These are phyloP conservation scores for Batillaria attramentaria DNA, from an alignment of 1,140 invertebrate genomes.

Conservation along the genomic window DNA sequence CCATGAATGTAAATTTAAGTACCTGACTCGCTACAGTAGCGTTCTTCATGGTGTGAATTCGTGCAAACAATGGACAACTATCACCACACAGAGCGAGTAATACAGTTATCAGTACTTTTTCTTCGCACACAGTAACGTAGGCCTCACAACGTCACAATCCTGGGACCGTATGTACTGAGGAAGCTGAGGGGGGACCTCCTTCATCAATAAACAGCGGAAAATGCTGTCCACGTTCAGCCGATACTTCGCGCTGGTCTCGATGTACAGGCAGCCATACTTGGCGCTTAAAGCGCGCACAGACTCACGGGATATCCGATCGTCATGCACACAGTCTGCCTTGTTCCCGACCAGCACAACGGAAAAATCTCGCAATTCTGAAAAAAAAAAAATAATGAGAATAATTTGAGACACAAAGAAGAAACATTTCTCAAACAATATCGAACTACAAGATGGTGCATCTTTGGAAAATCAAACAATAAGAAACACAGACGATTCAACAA, in stretches of 20 bases:
- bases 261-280: slow-evolving; percentile 13
- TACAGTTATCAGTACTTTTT: too few relatives aligned
- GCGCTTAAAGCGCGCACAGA: not conserved
- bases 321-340: not conserved
- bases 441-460: too few relatives aligned
- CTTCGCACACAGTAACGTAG: too few relatives aligned
- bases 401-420: not conserved
- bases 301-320: not conserved
- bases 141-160: too few relatives aligned
- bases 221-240: slow-evolving; percentile 5
- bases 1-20: too few relatives aligned
- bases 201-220: slow-evolving; percentile 19
- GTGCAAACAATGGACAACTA: too few relatives aligned
- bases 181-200: slow-evolving; percentile 2
- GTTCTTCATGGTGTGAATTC: too few relatives aligned
- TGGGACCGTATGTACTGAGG: not conserved
- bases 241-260: slow-evolving; percentile 20
- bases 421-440: too few relatives aligned
- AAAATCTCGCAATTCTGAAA: not conserved
- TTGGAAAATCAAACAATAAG: too few relatives aligned
- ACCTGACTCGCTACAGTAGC: too few relatives aligned
- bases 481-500: too few relatives aligned
- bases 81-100: too few relatives aligned
- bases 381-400: not conserved
- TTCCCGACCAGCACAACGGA: slow-evolving; percentile 10